Evolutionary conservation across 2,888 invertebrate genomes (phyloP), one percentile per base, ranked within the genome.

Genomic region (Fragum fragum): DNA sequence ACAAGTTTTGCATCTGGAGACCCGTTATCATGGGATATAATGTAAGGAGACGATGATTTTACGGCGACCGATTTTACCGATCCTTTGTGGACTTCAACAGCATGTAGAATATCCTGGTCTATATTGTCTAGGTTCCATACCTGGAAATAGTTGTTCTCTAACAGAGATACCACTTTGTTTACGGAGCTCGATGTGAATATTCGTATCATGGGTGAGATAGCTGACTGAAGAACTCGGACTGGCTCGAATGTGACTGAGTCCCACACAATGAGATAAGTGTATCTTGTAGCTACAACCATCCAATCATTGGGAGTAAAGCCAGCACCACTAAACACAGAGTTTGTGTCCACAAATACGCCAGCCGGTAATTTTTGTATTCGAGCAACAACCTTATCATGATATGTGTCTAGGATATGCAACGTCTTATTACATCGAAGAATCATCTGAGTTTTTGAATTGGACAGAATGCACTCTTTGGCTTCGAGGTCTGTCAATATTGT

Each of bases 81-180:
- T 11, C 88, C 89, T n/a, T 86, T 87, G 66, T 91, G 86, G 61
- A 91, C 82, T 63, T 90, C 86, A 26, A 90, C 89, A 0, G 88
- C 76, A 77, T 92, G 91, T 18, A 85, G 84, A 28, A 91, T 87
- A 76, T 92, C 89, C 7, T 89, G 86, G 71, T 92, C 90, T n/a
- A 93, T 81, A 81, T 93, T 92, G 79, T 91, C 86, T 16, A 93
- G 76, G 70, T 92, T 88, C 93, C 93, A 93, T 1, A 92, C 91
- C 79, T 92, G 92, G 47, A 93, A 84, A 0, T 88, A 82, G 74
- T 91, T 89, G 87, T 93, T 90, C 32, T 88, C 79, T 3, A 91
- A 83, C 14, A 93, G 83, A 2, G 90, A 88, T 3, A 92, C 91
- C 0, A 88, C 90, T 83, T 91, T 91, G 86, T 92, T 91, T 7